Base-by-base conservation (phyloP, 2,797 vertebrate genomes). In the Macropus fuliginosus region DNA sequence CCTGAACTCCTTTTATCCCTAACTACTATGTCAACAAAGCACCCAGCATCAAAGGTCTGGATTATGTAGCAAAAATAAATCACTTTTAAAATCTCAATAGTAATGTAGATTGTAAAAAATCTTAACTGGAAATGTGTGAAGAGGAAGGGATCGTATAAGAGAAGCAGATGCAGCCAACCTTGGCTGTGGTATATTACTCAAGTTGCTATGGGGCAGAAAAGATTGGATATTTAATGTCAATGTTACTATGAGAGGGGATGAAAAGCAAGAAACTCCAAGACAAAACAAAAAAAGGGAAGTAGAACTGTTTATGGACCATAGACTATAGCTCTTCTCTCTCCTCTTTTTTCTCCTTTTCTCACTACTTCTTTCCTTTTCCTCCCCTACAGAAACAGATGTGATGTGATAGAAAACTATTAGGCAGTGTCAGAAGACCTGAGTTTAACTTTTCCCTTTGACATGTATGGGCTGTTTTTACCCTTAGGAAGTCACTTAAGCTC, bases 141-240 rank as follows among this genome's bases (percentile, higher is more conserved):
- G 92, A 87, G 94, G 34, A 96, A 56, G 94, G 89, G 92, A 92
- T 54, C 54, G 34, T 54, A 34, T 55, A 55, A 54, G 90, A 55
- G 90, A 91, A 91, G 55, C 93, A 14, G 56, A 92, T 28, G 91
- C 94, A 95, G 95, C 96, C 94, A 96, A 52, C 94, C 95, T 96
- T 96, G 96, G 93, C 95, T 93, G 52, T 66, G 87, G 91, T 55
- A 74, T 95, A 97, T 97, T 94, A 97, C 96, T 97, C 96, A 96
- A 97, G 97, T 95, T 94, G 94, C 96, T 92, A 89, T 94, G 96
- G 96, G 96, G 31, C 95, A 59, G 29, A 94, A 91, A 94, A 93
- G 94, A 97, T 94, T 97, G 96, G 94, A 95, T 96, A 95, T 96
- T 96, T 97, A 97, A 97, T 94, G 95, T 96, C 95, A 94, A 66